Base-by-base conservation (phyloP, 1,140 invertebrate genomes). In the Metaphire vulgaris region DNA sequence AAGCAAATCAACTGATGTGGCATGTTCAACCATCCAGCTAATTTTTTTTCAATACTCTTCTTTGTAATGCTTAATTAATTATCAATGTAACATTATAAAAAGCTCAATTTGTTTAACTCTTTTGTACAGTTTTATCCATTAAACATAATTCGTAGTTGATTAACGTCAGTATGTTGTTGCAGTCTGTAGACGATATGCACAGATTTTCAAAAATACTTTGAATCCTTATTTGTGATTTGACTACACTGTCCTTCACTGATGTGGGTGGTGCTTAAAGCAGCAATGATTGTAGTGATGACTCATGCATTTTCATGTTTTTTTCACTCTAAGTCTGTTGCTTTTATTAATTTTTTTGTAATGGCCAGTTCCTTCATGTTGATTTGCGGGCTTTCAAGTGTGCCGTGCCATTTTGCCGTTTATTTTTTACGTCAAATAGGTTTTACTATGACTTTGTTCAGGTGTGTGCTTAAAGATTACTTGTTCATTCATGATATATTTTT, bases 21-120 rank as follows among this genome's bases (percentile, higher is more conserved):
- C 21, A 21, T 56, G 21, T 56, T 12, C 21, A 21, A 56, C 41
- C 41, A 56, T 56, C 41, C 41, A 56, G 41, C 41, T 56, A 56
- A 56, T 56, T 56, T n/a, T n/a, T n/a, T 56, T 56, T 56, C 41
- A 56, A 56, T 56, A 56, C n/a, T 56, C 41, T 56, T 56, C 41
- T 56, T 56, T 56, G 21, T 56, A 56, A 56, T 56, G 41, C 41
- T 12, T 56, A 56, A 56, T n/a, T n/a, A n/a, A n/a, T 56, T 56
- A 56, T 56, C 6, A 56, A 56, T 56, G 41, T 56, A 56, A 56
- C 41, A 56, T 56, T 56, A 56, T 56, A 21, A 56, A n/a, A 56
- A 56, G 41, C 41, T 56, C 41, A 56, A 56, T 56, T 56, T 56
- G 41, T 56, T 56, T 56, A 56, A 21, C 41, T 56, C 41, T 56